Evolutionary conservation across 2,797 vertebrate genomes (phyloP).

Genomic region (Anguilla megastoma): DNA sequence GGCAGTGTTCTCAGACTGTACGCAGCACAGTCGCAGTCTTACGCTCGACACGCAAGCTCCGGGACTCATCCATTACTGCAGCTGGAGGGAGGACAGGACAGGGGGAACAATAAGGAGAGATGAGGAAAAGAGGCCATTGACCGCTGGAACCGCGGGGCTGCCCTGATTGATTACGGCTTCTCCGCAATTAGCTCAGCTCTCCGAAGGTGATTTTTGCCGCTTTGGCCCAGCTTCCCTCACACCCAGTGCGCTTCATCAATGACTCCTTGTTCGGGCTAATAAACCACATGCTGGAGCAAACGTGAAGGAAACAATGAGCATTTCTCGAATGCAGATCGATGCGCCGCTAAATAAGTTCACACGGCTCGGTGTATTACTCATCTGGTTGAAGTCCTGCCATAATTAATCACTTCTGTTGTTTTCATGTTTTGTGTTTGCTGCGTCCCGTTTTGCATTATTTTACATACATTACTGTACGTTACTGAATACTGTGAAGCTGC

Average conservation of each 20-base stretch:
- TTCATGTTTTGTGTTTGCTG: background rate
- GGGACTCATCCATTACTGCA: background rate
- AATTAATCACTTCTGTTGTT: background rate
- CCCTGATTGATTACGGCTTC: slow-evolving; percentile 16
- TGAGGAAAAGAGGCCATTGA: background rate
- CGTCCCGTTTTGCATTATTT: background rate
- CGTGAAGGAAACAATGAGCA: background rate
- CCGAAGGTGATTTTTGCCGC: slow-evolving; percentile 10
- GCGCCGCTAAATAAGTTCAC: background rate
- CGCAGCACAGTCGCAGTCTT: background rate
- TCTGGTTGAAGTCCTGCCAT: background rate
- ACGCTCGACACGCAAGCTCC: background rate
- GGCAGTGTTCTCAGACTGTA: background rate
- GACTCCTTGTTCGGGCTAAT: background rate
- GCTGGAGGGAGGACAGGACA: background rate
- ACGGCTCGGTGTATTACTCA: background rate
- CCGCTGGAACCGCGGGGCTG: background rate
- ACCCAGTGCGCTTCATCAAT: background rate
- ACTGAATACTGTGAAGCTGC: background rate
- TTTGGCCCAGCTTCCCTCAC: background rate
- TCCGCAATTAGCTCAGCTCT: background rate
- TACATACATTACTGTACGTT: background rate
- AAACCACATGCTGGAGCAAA: background rate
- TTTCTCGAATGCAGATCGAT: background rate
- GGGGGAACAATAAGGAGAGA: background rate